phyloP scores from a whole-genome alignment of 2,113 vertebrate species.

The Hipposideros armiger region DNA sequence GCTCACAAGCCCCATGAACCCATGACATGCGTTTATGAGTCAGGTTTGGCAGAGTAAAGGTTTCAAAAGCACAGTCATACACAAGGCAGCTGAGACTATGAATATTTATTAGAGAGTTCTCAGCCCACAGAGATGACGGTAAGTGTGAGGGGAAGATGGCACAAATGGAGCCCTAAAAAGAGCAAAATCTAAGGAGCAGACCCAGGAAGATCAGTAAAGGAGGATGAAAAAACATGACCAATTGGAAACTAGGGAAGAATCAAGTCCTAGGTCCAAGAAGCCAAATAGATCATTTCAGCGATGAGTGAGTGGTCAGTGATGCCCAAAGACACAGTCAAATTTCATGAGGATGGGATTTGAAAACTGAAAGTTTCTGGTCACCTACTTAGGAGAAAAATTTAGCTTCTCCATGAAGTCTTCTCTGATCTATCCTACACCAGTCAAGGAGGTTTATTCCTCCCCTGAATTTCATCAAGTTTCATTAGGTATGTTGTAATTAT shows the following conservation, averaged over 20 bases:
- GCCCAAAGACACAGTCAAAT: background rate
- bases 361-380: background rate
- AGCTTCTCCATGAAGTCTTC: background rate
- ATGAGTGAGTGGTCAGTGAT: background rate
- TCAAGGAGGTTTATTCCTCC: background rate
- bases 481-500: background rate
- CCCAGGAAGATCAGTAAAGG: background rate
- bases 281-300: background rate
- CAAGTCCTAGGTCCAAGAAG: background rate
- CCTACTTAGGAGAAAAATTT: background rate
- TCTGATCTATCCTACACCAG: background rate
- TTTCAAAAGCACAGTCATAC: background rate
- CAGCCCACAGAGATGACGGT: background rate
- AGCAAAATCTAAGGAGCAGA: background rate
- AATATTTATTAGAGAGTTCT: slow-evolving; percentile 21
- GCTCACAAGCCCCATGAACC: background rate
- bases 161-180: background rate
- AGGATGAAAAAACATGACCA: background rate
- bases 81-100: background rate
- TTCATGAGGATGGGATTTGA: background rate
- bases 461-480: background rate
- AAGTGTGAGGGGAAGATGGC: background rate
- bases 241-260: background rate
- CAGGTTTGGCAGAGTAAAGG: background rate
- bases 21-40: background rate